Base-by-base conservation (phyloP, 2,113 vertebrate genomes). In the Prionailurus viverrinus region DNA sequence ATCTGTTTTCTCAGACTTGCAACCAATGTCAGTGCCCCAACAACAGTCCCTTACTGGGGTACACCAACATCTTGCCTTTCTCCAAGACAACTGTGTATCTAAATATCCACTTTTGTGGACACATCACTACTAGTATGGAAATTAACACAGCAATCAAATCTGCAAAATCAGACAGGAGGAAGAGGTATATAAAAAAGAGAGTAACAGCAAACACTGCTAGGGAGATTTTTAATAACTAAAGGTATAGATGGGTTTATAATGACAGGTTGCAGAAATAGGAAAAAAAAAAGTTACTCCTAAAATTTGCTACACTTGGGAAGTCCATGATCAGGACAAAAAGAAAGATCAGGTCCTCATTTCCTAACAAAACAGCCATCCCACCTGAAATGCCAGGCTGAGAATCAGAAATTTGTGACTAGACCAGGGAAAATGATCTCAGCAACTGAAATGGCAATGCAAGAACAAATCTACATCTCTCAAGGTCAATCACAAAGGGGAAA, bases 381-480 rank as follows among this genome's bases (percentile, higher is more conserved):
- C 74, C 69, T 45, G 39, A 74, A 87, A 71, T 69, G 36, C 36
- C 74, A 88, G 33, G 51, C 41, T 87, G 15, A 86, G 84, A 85
- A 80, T 51, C 33, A 89, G 71, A 91, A 89, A 81, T 53, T 2
- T 88, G 8, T 69, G 25, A 78, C 58, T 19, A 53, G 18, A 73
- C 41, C 87, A 97, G 39, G 36, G 69, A 80, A 74, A 86, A 82
- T 71, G 29, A 82, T 61, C 36, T 94, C 53, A 96, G 29, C 19
- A 53, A 80, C 8, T 89, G 65, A 80, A 66, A 96, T 0, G 1
- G 65, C 86, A 78, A 66, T 36, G 68, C 51, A 93, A 76, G 45
- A 93, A 80, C 16, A 95, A 84, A 92, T 2, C 81, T 1, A 58
- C 2, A 31, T 25, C 73, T 76, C 80, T 96, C 33, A 63, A 58